Base-by-base conservation (phyloP, 2,888 invertebrate genomes). In the Ormyrus thymus region DNA sequence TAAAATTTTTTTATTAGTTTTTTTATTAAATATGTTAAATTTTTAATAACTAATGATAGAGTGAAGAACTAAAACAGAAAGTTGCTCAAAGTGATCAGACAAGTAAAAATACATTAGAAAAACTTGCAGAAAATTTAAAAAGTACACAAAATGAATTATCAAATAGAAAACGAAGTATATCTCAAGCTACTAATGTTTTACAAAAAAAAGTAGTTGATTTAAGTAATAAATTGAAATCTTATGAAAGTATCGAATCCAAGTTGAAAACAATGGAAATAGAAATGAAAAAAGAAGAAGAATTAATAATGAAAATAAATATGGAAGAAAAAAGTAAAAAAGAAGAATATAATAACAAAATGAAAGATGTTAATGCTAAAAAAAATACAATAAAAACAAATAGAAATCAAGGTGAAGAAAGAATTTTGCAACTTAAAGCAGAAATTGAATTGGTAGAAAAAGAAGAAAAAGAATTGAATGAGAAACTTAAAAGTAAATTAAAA, bases 151-250 rank as follows among this genome's bases (percentile, higher is more conserved):
- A n/a, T 55, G 70, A 79, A 73, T 56, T 81, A 48, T 15, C 6
- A 29, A 51, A 66, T 29, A 6, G 65, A 7, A 66, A 79, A 56
- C 11, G 79, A 13, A 70, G 68, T 55, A 62, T 79, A 43, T 76
- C 2, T 62, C 64, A 79, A 65, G 76, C 66, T 15, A 68, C 45
- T 15, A 65, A 62, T 62, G 8, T 81, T 11, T 71, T 81, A 29
- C 56, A 79, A 58, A 74, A 66, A 4, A 81, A 81, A 43, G 79
- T 70, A 55, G 46, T 50, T 15, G 81, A 81, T 45, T 43, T 79
- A 9, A 7, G 8, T 5, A 2, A 4, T 62, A 76, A 79, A 77
- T 58, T 79, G 11, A 71, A 74, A 77, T n/a, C 15, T n/a, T 74
- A 71, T n/a, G 61, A 79, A 29, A 50, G 51, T n/a, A 7, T 68